Evolutionary conservation across 1,140 invertebrate species (phyloP).

Genomic region (Radopholus similis): DNA sequence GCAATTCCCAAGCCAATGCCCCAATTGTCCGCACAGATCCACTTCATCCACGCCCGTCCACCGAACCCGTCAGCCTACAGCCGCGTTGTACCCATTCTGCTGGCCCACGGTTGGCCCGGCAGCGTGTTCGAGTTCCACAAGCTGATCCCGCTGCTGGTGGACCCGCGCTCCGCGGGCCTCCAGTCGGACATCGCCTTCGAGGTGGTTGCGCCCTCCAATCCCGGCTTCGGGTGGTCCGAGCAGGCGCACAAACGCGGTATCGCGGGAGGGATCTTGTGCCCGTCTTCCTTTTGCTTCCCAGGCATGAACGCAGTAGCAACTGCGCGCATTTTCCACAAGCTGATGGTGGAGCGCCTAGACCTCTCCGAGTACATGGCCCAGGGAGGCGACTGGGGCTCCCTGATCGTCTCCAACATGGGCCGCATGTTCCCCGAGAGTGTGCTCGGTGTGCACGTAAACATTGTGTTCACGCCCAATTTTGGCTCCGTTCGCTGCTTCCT

Average conservation of each 20-base stretch:
- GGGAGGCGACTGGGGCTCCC: slow-evolving; percentile 73
- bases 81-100: slow-evolving; percentile 21
- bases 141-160: slow-evolving; percentile 71
- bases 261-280: not conserved
- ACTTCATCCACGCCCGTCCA: slow-evolving; percentile 48
- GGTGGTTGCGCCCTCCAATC: slow-evolving; percentile 74
- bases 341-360: slow-evolving; percentile 79
- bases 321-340: slow-evolving; percentile 72
- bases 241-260: slow-evolving; percentile 64
- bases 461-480: slow-evolving; percentile 61
- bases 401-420: slow-evolving; percentile 64
- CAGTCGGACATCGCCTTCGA: slow-evolving; percentile 72
- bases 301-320: slow-evolving; percentile 58
- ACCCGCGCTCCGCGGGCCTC: slow-evolving; percentile 67
- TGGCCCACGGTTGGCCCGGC: slow-evolving; percentile 72
- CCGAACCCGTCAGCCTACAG: slow-evolving; percentile 20
- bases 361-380: slow-evolving; percentile 75
- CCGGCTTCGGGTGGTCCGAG: slow-evolving; percentile 80
- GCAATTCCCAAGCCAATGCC: not conserved
- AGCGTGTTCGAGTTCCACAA: slow-evolving; percentile 74
- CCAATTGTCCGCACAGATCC: slow-evolving; percentile 24
- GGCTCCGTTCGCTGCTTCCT: not conserved
- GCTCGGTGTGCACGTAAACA: slow-evolving; percentile 69
- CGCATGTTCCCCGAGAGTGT: slow-evolving; percentile 71
- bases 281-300: not conserved